Evolutionary conservation across 1,140 invertebrate genomes (phyloP).

Genomic region (Magallana angulata): DNA sequence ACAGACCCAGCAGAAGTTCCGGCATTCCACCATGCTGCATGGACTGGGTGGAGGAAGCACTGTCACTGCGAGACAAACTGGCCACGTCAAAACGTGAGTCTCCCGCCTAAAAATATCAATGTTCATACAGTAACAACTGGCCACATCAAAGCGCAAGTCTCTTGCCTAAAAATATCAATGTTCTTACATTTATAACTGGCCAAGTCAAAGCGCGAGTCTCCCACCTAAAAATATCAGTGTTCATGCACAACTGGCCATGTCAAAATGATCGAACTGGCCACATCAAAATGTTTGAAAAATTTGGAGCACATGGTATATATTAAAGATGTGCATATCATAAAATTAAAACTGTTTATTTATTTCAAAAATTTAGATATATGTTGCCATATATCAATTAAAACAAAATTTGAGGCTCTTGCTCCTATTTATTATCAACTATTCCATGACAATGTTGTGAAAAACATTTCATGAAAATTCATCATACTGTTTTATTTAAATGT

Average conservation of each 20-base stretch:
- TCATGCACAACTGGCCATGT: background rate
- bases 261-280: background rate
- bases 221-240: background rate
- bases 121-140: background rate
- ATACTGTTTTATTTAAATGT: too few species aligned
- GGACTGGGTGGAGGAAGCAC: slow-evolving; percentile 94
- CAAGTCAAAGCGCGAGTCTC: background rate
- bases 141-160: background rate
- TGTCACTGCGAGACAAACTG: slow-evolving; percentile 93
- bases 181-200: background rate
- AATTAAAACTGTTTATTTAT: too few species aligned
- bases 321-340: too few species aligned
- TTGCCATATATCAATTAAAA: too few species aligned
- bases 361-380: too few species aligned
- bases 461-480: too few species aligned
- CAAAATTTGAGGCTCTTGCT: too few species aligned
- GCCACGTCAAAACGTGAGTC: slow-evolving; percentile 81
- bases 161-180: background rate
- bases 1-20: slow-evolving; percentile 91
- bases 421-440: too few species aligned
- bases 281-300: background rate
- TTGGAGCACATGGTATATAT: too few species aligned
- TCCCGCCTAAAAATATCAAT: slow-evolving; percentile 71
- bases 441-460: too few species aligned
- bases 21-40: slow-evolving; percentile 93